phyloP scores from a whole-genome alignment of 2,797 vertebrate genomes.

The Artibeus lituratus region DNA sequence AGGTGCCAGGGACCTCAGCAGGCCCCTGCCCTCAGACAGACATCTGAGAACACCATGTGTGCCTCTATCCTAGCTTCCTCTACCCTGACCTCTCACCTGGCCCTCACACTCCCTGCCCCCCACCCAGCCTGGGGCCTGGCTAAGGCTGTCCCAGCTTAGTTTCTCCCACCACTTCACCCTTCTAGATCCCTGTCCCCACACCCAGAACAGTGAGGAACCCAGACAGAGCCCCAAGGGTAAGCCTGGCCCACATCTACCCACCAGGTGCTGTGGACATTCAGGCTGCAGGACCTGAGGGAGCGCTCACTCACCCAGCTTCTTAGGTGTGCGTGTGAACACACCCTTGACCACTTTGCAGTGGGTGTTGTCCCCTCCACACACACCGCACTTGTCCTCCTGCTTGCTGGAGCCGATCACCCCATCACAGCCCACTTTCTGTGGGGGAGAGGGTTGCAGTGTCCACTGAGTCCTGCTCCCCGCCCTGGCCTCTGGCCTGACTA shows the following conservation, averaged over 20 bases:
- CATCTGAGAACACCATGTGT: not conserved
- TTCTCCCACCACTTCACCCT: not conserved
- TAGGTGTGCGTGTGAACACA: constrained; percentile 89
- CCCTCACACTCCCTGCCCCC: too few species aligned
- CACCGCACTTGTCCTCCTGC: constrained; percentile 97
- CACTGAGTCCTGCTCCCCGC: not conserved
- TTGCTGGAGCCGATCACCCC: constrained; percentile 91
- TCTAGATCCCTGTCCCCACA: not conserved
- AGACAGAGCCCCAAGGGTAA: not conserved
- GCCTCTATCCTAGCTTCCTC: not conserved
- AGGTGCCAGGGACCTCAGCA: not conserved
- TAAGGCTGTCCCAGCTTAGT: too few species aligned
- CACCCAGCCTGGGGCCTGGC: too few species aligned
- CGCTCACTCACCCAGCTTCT: constrained; percentile 90
- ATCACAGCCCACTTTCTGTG: constrained; percentile 97
- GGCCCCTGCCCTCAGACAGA: not conserved
- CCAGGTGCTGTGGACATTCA: not conserved
- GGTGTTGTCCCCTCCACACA: constrained; percentile 95
- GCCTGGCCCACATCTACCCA: fast-evolving
- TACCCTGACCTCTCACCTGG: not conserved
- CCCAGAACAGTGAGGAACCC: not conserved
- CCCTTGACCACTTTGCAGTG: constrained; percentile 95
- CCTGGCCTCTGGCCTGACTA: fast-evolving
- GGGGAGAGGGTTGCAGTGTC: not conserved
- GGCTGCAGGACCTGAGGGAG: fast-evolving